Evolutionary conservation across 2,113 vertebrate genomes (phyloP), one percentile per base, ranked within the genome.

Genomic region (Sminthopsis crassicaudata): DNA sequence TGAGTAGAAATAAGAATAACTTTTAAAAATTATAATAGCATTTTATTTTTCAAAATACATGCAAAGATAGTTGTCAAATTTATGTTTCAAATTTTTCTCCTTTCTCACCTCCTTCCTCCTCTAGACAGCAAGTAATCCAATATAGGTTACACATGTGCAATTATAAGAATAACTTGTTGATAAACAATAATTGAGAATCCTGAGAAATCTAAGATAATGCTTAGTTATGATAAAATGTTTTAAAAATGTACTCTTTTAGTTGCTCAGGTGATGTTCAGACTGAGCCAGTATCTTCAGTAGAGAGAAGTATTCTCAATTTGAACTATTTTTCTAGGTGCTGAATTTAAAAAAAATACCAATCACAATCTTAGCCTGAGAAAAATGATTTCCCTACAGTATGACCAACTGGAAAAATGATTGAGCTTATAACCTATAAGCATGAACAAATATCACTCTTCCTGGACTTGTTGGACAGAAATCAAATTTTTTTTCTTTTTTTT

Each of bases 1-100:
- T 57, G 42, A 53, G 46, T 94, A 95, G 60, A 94, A 91, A 96
- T 92, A 57, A 97, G 5, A 90, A 93, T 89, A 51, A 51, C 50
- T 51, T 50, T 51, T 10, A 51, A 51, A 51, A 51, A 51, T 51
- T 51, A 51, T 51, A 51, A 51, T 11, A 51, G 50, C 50, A 10
- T 51, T 51, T 51, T 51, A 51, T 51, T 51, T 51, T 51, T 10
- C 50, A 51, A 51, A 51, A 51, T 51, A 51, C 50, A 10, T 51
- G 50, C 9, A 51, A 51, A 51, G 50, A 51, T 10, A 51, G 50
- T 51, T 51, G 10, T 51, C 50, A 51, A 51, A 51, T 51, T 51
- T 51, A 1, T 51, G 50, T 51, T 51, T 11, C 50, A 51, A 51
- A 10, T 51, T 51, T 51, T 51, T 51, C 50, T 51, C 50, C 50